Percentiles rank a stretch among this genome's conserved stretches.
These are phyloP conservation scores for Pundamilia nyererei DNA, from an alignment of 2,113 vertebrate genomes.

Conservation along the genomic window DNA sequence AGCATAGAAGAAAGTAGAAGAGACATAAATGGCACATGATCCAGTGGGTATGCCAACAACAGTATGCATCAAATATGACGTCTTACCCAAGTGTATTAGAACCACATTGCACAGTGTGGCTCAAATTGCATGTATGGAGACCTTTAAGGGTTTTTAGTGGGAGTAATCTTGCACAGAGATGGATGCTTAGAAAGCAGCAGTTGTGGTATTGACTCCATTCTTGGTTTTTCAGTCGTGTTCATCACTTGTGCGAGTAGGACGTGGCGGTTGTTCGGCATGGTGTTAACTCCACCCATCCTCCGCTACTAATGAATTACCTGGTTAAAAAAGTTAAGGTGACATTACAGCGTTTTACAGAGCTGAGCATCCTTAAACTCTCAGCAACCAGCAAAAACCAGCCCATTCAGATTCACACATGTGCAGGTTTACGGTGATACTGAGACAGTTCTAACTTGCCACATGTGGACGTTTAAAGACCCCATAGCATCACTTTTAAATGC, in stretches of 20 bases:
- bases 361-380: background rate
- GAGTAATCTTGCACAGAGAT: background rate
- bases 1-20: background rate
- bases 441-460: accelerated
- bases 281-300: background rate
- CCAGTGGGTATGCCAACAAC: background rate
- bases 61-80: background rate
- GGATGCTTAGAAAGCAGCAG: background rate
- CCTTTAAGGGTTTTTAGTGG: background rate
- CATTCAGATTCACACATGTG: background rate
- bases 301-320: background rate
- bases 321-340: background rate
- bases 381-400: background rate
- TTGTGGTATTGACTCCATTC: background rate
- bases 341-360: accelerated
- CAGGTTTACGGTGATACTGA: background rate
- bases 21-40: background rate
- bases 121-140: background rate
- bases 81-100: background rate
- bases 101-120: background rate
- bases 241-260: background rate
- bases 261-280: background rate
- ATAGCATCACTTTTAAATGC: background rate
- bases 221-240: background rate
- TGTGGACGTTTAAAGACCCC: background rate